These are phyloP conservation scores for Kuschelorhynchus macadamiae DNA, from an alignment of 2,888 invertebrate genomes.

Conservation along the genomic window DNA sequence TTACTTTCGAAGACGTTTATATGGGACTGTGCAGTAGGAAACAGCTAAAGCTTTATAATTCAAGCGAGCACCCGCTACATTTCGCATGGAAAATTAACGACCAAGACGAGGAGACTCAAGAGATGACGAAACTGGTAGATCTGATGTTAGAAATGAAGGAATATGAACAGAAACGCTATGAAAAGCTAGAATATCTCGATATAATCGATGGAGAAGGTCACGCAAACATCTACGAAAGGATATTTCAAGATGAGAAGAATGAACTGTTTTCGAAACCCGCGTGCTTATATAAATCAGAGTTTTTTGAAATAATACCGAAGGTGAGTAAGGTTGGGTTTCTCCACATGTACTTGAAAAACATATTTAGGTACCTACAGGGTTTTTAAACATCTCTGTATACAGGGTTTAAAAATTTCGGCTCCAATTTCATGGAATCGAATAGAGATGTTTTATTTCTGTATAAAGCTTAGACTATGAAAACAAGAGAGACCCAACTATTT, in stretches of 20 bases:
- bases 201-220: slow-evolving; percentile 62
- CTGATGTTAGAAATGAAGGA: slow-evolving; percentile 56
- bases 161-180: slow-evolving; percentile 58
- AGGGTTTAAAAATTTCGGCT: too few relatives aligned
- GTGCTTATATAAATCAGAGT: slow-evolving; percentile 60
- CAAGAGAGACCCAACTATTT: too few relatives aligned
- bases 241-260: slow-evolving; percentile 66
- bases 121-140: slow-evolving; percentile 54
- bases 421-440: too few relatives aligned
- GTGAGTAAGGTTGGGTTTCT: too few relatives aligned
- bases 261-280: slow-evolving; percentile 56
- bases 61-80: slow-evolving; percentile 71
- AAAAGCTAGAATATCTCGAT: slow-evolving; percentile 59
- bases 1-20: slow-evolving; percentile 74
- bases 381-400: too few relatives aligned
- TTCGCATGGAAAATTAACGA: slow-evolving; percentile 74
- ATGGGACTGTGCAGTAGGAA: slow-evolving; percentile 70
- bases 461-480: too few relatives aligned
- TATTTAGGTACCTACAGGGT: too few relatives aligned
- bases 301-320: slow-evolving; percentile 52
- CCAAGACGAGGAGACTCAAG: slow-evolving; percentile 66
- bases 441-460: too few relatives aligned
- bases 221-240: slow-evolving; percentile 66
- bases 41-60: slow-evolving; percentile 72
- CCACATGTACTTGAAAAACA: too few relatives aligned